These are phyloP conservation scores for Chlorops oryzae DNA, from an alignment of 1,140 invertebrate genomes.

Conservation along the genomic window DNA sequence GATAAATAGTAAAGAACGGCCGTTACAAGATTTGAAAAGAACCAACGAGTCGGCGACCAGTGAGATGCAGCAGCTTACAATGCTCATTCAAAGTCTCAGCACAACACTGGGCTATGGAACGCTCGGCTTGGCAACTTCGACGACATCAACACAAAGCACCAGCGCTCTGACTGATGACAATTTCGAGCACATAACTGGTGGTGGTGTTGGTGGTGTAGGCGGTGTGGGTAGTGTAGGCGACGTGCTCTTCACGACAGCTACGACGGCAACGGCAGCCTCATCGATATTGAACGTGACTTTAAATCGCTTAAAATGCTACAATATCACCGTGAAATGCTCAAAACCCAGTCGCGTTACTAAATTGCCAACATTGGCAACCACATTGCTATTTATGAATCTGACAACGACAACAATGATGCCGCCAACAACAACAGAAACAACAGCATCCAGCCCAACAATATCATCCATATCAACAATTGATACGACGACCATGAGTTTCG, in stretches of 20 bases:
- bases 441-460: too few relatives aligned
- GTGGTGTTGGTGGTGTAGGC: slow-evolving; percentile 12
- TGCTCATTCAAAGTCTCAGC: slow-evolving; percentile 22
- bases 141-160: slow-evolving; percentile 16
- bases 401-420: slow-evolving; percentile 31
- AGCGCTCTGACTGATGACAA: not conserved
- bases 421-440: slow-evolving; percentile 8
- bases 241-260: slow-evolving; percentile 20
- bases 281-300: slow-evolving; percentile 8
- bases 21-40: slow-evolving; percentile 51
- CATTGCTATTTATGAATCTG: slow-evolving; percentile 26
- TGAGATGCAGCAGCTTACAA: slow-evolving; percentile 20
- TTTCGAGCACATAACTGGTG: slow-evolving; percentile 6
- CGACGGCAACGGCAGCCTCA: slow-evolving; percentile 18
- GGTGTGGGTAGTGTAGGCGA: too few relatives aligned
- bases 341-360: slow-evolving; percentile 21
- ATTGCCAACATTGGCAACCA: slow-evolving; percentile 15
- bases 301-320: slow-evolving; percentile 33
- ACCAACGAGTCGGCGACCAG: slow-evolving; percentile 32
- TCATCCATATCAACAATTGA: slow-evolving; percentile 16
- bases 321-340: slow-evolving; percentile 42
- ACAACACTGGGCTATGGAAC: slow-evolving; percentile 14
- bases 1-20: slow-evolving; percentile 67
- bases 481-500: slow-evolving; percentile 24
- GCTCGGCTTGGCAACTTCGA: slow-evolving; percentile 15